A percentile compares a stretch with the other conserved stretches of the same genome.
phyloP scores from a whole-genome alignment of 2,888 invertebrate species.

The Sturmia bella region DNA sequence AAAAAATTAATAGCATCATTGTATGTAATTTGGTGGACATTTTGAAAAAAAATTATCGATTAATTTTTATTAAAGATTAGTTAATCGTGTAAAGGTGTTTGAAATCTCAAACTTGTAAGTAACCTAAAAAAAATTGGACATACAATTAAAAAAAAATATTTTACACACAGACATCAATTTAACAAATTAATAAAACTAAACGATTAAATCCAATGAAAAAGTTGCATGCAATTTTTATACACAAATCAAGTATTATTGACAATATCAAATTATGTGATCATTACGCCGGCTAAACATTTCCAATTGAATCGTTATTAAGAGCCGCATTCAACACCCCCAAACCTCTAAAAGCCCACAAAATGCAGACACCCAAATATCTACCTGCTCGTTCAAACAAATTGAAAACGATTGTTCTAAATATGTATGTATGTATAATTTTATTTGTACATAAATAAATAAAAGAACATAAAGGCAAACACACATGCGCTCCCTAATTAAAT shows the following conservation, averaged over 20 bases:
- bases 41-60: too few species aligned
- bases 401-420: constrained; percentile 22
- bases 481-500: constrained; percentile 76
- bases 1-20: too few species aligned
- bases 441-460: constrained; percentile 8
- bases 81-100: too few species aligned
- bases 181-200: constrained; percentile 7
- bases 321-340: constrained; percentile 43
- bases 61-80: too few species aligned
- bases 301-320: constrained; percentile 10
- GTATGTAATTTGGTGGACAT: too few species aligned
- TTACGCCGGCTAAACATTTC: constrained; percentile 14
- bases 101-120: too few species aligned
- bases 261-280: constrained; percentile 65
- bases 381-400: neutral
- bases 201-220: constrained; percentile 58
- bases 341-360: neutral
- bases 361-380: constrained; percentile 22
- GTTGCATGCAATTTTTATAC: constrained; percentile 60
- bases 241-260: constrained; percentile 49
- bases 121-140: constrained; percentile 4
- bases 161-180: too few species aligned
- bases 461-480: constrained; percentile 15
- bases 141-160: constrained; percentile 1
- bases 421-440: too few species aligned